A percentile compares a stretch with the other conserved stretches of the same genome.
phyloP scores from a whole-genome alignment of 1,140 invertebrate genomes.

The Drosophila pallidifrons region DNA sequence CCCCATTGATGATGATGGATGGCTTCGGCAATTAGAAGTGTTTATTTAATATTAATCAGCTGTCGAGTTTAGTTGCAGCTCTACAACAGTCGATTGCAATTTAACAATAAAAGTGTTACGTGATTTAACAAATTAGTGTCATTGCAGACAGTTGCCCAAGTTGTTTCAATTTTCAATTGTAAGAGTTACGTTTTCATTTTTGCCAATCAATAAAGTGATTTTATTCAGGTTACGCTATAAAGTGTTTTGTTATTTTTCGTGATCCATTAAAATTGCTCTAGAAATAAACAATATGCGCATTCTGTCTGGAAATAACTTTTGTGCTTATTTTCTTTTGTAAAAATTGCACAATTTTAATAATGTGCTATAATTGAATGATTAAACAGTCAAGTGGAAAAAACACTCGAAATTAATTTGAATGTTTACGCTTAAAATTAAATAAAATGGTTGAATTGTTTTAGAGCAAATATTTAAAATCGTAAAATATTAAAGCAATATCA shows the following conservation, averaged over 20 bases:
- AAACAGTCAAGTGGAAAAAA: not conserved
- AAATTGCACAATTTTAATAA: not conserved
- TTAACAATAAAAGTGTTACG: not conserved
- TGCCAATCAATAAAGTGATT: not conserved
- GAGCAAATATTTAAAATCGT: no score
- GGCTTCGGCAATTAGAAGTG: not conserved
- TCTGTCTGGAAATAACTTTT: not conserved
- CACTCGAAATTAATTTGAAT: not conserved
- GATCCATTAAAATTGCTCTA: not conserved
- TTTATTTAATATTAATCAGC: conserved; percentile 30
- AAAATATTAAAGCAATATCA: no score
- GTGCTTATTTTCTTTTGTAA: not conserved
- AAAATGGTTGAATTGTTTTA: no score
- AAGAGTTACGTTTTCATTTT: not conserved
- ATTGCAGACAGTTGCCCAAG: not conserved
- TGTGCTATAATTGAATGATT: not conserved
- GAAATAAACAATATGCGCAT: not conserved
- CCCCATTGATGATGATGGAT: conserved; percentile 10
- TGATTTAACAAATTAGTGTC: not conserved
- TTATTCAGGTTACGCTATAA: not conserved
- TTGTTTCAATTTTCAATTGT: conserved; percentile 2
- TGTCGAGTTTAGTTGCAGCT: conserved; percentile 2
- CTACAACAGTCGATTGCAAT: no score
- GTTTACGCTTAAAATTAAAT: no score
- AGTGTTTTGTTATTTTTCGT: not conserved